Base-by-base conservation (phyloP, 1,140 invertebrate genomes). In the Phthorimaea operculella region DNA sequence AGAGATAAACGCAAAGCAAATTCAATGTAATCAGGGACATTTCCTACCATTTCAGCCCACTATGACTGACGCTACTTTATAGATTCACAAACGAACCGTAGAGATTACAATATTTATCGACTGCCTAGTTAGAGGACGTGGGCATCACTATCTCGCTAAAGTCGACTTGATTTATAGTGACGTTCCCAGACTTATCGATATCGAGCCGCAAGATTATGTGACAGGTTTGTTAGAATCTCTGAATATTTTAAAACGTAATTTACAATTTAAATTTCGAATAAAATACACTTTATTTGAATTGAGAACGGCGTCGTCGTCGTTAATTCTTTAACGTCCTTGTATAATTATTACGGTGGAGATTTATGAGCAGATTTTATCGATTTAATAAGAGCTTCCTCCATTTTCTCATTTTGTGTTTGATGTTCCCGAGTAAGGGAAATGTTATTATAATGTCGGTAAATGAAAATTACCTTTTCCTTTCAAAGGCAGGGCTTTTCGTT, bases 111-210 rank as follows among this genome's bases (percentile, higher is more conserved):
- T 75, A 82, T 76, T 79, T 74, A 81, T 81, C 72, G 78, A 74
- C 52, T 61, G 69, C 66, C 67, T 68, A 66, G 66, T 74, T 74
- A 70, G 59, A 57, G 71, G 56, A 72, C 72, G 78, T 79, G 76
- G 78, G 78, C 78, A 81, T 76, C 76, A 79, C 76, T 83, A 81
- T 39, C 36, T 39, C n/a, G 36, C 36, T 10, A 39, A 39, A 62
- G 64, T 68, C 65, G 62, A 39, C 59, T 68, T 79, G 80, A 83
- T 83, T 83, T 83, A 81, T 79, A 80, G 75, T 73, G 78, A 80
- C 76, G 75, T 64, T 54, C 69, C 52, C 55, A 66, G 78, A 83
- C 51, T 81, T 81, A 83, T 81, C 79, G 78, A 83, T 74, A 77
- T 78, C 68, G 74, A 73, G 63, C 61, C 63, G 72, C 66, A 67